Evolutionary conservation across 1,140 invertebrate species (phyloP).

Genomic region (Drosophila sp.): DNA sequence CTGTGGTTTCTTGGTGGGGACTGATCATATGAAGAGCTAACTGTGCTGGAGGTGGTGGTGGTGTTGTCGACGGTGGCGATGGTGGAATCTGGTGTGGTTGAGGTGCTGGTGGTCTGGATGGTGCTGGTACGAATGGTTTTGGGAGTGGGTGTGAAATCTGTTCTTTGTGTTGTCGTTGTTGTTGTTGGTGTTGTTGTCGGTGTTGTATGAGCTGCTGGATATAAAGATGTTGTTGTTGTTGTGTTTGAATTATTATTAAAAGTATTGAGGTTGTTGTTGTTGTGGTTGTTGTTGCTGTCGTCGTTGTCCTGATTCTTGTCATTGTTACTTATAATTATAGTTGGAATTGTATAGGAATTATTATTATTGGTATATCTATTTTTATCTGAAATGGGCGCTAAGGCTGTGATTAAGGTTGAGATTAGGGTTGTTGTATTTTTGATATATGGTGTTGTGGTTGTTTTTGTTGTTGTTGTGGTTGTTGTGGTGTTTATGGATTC

Average conservation of each 20-base stretch:
- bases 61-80: conserved; percentile 11
- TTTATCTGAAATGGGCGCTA: conserved; percentile 33
- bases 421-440: conserved; percentile 29
- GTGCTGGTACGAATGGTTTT: conserved; percentile 8
- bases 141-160: background rate
- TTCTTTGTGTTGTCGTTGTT: conserved; percentile 30
- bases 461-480: conserved; percentile 27
- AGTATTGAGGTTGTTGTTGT: conserved; percentile 1
- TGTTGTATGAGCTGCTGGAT: conserved; percentile 78
- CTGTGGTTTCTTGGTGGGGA: conserved; percentile 4
- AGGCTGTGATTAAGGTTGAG: conserved; percentile 28
- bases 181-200: conserved; percentile 56
- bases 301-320: conserved; percentile 5
- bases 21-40: background rate
- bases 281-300: conserved; percentile 1
- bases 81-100: conserved; percentile 21
- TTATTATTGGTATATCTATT: background rate
- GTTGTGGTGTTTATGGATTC: conserved; percentile 31
- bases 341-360: conserved; percentile 13
- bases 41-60: background rate
- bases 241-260: conserved; percentile 50
- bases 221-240: conserved; percentile 77
- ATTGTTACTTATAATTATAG: conserved; percentile 13
- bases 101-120: conserved; percentile 20
- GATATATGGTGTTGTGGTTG: conserved; percentile 23